Base-by-base conservation (phyloP, 2,888 invertebrate genomes). In the Caenorhabditis uteleia region DNA sequence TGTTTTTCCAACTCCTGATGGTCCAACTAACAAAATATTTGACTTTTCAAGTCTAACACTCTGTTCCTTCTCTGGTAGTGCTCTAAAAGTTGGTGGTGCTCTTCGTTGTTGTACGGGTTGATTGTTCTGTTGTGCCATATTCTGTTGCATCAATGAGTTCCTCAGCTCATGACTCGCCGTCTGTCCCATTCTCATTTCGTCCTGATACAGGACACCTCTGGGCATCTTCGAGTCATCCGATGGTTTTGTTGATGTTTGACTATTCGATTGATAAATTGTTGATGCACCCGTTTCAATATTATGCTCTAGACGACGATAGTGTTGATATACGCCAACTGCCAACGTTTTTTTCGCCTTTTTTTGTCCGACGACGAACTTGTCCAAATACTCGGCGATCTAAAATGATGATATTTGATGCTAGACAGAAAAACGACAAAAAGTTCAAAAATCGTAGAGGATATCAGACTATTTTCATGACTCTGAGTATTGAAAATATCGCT, bases 301-400 rank as follows among this genome's bases (percentile, higher is more conserved):
- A 85, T 95, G 93, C 85, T 91, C 92, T 82, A 98, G 93, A 79
- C 97, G 88, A 86, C 97, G 61, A 47, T 97, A 98, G 85, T 98
- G 98, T 86, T 97, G 95, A 87, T 98, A 98, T 0, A 98, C 97
- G 12, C 97, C 95, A 31, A 97, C 97, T 0, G 95, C 90, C 33
- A 98, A 87, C 34, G 95, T 95, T 86, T 95, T 95, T 86, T 98
- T 98, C 1, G 97, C 97, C 84, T 73, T 67, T 27, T 70, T 56
- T 56, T 75, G 75, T 0, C 97, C 98, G 21, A 99, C 90, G 14
- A 98, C 97, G 86, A 95, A 94, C 82, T 91, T 91, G 86, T 97
- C 92, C 70, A 98, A 87, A 86, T 92, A 97, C 82, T 94, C 93
- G 87, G 91, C 94, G 68, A 98, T 97, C 89, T 90, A 80, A n/a